A percentile compares a stretch with the other conserved stretches of the same genome.
These are phyloP conservation scores for Meliscaeva auricollis DNA, from an alignment of 2,888 invertebrate species.

Conservation along the genomic window DNA sequence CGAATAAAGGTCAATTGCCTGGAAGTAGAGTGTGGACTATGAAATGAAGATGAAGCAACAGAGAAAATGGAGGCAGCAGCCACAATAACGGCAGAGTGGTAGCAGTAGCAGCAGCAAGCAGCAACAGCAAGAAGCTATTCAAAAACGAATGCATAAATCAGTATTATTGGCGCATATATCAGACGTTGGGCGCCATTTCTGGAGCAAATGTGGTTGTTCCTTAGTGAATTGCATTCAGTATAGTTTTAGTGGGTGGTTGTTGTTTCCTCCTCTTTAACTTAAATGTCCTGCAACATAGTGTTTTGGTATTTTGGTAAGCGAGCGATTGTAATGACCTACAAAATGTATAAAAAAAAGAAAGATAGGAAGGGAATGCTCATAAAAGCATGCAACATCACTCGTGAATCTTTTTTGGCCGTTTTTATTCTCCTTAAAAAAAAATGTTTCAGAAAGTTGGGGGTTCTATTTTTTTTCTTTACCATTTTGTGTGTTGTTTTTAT, in stretches of 20 bases:
- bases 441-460: slow-evolving; percentile 27
- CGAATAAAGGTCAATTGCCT: slow-evolving; percentile 70
- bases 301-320: slow-evolving; percentile 53
- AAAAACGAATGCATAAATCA: slow-evolving; percentile 70
- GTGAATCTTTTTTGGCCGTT: slow-evolving; percentile 55
- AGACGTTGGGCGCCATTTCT: slow-evolving; percentile 70
- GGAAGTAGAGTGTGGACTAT: slow-evolving; percentile 42
- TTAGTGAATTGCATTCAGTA: slow-evolving; percentile 17
- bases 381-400: slow-evolving; percentile 72
- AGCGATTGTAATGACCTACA: slow-evolving; percentile 53
- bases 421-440: slow-evolving; percentile 45
- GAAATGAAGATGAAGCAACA: slow-evolving; percentile 67
- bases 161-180: slow-evolving; percentile 75
- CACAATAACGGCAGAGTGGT: slow-evolving; percentile 1
- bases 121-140: slow-evolving; percentile 60
- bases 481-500: slow-evolving; percentile 9
- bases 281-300: slow-evolving; percentile 72
- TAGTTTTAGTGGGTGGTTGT: not conserved
- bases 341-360: slow-evolving; percentile 24
- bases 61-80: slow-evolving; percentile 23
- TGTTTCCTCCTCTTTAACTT: slow-evolving; percentile 44
- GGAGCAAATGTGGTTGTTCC: slow-evolving; percentile 51
- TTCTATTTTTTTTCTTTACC: not conserved
- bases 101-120: slow-evolving; percentile 16
- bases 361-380: slow-evolving; percentile 53